A percentile compares a stretch with the other conserved stretches of the same genome.
Conservation (phyloP, 2,797 vertebrate species). For the Erethizon dorsatum region DNA sequence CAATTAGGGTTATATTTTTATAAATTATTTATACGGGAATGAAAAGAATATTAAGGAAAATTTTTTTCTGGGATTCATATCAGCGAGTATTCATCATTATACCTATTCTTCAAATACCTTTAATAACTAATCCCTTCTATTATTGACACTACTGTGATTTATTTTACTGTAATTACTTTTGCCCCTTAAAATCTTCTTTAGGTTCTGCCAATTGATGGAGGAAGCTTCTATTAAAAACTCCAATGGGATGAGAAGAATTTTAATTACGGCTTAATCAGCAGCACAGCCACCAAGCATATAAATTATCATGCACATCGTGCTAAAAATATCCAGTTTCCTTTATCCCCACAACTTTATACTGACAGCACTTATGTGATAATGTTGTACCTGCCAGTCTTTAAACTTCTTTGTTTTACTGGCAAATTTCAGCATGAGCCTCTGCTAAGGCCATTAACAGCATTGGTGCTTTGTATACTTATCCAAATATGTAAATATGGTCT, state of each 20-base stretch:
- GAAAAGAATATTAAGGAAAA: conserved; percentile 88
- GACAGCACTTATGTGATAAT: conserved; percentile 97
- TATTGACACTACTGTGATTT: conserved; percentile 93
- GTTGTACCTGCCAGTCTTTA: conserved; percentile 96
- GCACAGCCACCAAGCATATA: conserved; percentile 99
- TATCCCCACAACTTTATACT: conserved; percentile 96
- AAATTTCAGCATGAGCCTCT: conserved; percentile 93
- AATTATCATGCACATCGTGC: conserved; percentile 99
- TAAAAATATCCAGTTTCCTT: conserved; percentile 99
- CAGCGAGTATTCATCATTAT: conserved; percentile 93
- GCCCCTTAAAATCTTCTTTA: conserved; percentile 91
- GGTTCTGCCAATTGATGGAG: conserved; percentile 94
- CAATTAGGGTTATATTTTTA: conserved; percentile 77
- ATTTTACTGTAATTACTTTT: conserved; percentile 93
- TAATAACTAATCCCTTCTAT: conserved; percentile 94
- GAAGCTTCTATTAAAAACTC: conserved; percentile 94
- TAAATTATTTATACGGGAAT: conserved; percentile 89
- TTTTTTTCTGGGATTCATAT: conserved; percentile 89
- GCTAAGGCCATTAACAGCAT: conserved; percentile 96
- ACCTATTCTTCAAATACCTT: conserved; percentile 95
- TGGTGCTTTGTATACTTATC: conserved; percentile 98
- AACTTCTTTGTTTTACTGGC: conserved; percentile 91
- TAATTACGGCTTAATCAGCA: conserved; percentile 99
- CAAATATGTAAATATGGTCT: conserved; percentile 98
- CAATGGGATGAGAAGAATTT: conserved; percentile 96